Percentiles rank a stretch among this genome's conserved stretches.
phyloP scores from a whole-genome alignment of 2,113 vertebrate genomes.

The Coptodon bakossiorum region DNA sequence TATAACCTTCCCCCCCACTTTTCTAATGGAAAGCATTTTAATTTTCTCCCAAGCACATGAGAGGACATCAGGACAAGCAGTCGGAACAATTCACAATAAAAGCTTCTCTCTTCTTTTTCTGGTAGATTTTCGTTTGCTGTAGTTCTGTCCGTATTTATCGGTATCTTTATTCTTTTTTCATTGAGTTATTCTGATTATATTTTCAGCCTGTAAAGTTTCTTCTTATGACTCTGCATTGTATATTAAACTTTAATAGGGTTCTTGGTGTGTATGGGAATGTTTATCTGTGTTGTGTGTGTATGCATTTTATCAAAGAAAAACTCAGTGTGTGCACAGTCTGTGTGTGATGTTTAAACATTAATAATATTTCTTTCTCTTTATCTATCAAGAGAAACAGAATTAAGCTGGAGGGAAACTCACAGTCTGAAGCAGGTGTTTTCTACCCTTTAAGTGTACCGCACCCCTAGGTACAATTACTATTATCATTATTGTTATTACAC shows the following conservation, averaged over 20 bases:
- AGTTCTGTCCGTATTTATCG: background rate
- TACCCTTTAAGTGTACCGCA: background rate
- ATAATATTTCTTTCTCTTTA: background rate
- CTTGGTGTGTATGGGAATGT: background rate
- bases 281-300: background rate
- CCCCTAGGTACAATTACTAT: background rate
- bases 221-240: background rate
- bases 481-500: background rate
- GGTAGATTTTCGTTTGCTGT: background rate
- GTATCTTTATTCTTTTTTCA: background rate
- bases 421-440: background rate
- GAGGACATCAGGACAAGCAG: background rate
- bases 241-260: constrained; percentile 1
- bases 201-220: background rate
- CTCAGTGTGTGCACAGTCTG: background rate
- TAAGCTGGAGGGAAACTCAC: background rate
- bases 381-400: background rate
- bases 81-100: background rate
- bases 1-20: background rate
- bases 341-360: constrained; percentile 4
- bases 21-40: constrained; percentile 12
- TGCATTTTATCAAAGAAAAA: background rate
- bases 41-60: background rate
- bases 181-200: background rate
- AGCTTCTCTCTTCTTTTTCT: background rate